Evolutionary conservation across 2,797 vertebrate genomes (phyloP), one percentile per base, ranked within the genome.

Genomic region (Lacerta agilis): DNA sequence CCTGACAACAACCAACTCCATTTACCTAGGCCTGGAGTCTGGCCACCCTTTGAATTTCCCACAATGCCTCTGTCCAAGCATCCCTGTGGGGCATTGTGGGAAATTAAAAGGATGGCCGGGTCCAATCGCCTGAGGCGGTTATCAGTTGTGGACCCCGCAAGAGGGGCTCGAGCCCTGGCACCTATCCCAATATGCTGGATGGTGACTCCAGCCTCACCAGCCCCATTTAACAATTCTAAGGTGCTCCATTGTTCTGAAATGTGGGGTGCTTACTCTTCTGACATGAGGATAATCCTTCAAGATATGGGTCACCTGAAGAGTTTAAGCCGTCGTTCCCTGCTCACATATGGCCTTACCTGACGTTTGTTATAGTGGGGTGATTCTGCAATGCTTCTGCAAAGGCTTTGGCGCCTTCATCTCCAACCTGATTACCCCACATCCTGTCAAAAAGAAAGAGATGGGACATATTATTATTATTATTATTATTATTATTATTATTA

Each of bases 391-490:
- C 98, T 78, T 98, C 98, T 0, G 98, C 98, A 4, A 99, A 99
- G 0, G 98, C 98, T 72, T 96, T 96, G 2, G 99, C 99, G 23
- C 98, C 99, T 93, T 98, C 97, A 0, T 99, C 98, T 3, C 98
- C 98, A 0, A 99, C 97, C 2, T 92, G 95, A 95, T 99, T 99
- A 11, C 98, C 99, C 99, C 99, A 99, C 99, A 99, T 99, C 79
- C 99, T 99, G 94, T 41, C 85, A 90, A 92, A 88, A 38, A 18
- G 0, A 7, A 87, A 73, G 27, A 93, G 76, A 15, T 55, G 49
- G 3, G 13, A 15, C 13, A 13, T 55, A 55, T 55, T 55, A 55
- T 55, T 55, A 55, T 55, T 49, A 55, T 55, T 49, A 49, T 49
- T 49, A 13, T 49, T 49, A 49, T 49, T 49, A 49, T 49, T 49